Evolutionary conservation across 2,888 invertebrate genomes (phyloP), one percentile per base, ranked within the genome.

Genomic region (Gonocerus acuteangulatus): DNA sequence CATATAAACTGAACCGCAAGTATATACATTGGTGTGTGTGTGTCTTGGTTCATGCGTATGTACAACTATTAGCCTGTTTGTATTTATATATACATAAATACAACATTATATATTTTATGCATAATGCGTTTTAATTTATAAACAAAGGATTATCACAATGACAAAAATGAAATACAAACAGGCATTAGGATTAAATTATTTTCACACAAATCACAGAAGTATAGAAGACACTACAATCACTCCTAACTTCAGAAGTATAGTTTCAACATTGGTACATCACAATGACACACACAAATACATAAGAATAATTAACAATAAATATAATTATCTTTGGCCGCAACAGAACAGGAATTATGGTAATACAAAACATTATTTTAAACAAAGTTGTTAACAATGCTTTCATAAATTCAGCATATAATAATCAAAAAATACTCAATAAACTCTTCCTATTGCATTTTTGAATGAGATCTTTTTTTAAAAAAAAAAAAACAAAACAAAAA

Each of bases 261-360:
- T 18, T 9, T 54, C 22, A 16, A 39, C 21, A 21, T 15, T 48
- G 16, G 16, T 15, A 13, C 16, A 21, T 15, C 54, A 54, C 36
- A 22, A 54, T 16, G 1, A 21, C 22, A 21, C 44, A 39, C 44
- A 54, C 44, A 15, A 22, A 42, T 42, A n/a, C 54, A 44, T 15
- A 18, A 52, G 18, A 54, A 19, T 36, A 32, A 32, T 51, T n/a
- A 49, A 16, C 44, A 57, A 57, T 57, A 57, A 57, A 64, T 62
- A 64, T 62, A 62, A 60, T 64, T 62, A 64, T 62, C 60, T 63
- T 63, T 63, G 60, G 63, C 60, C 61, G 49, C 61, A 63, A 63
- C 63, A 61, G 56, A 63, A 63, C 63, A 63, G 63, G 61, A 63
- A 63, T 63, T 60, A 47, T 60, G 48, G 54, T 54, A 54, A 54